Percentiles rank a stretch among this genome's conserved stretches.
phyloP scores from a whole-genome alignment of 2,888 invertebrate species.

The Glyphotaelius pellucidus region DNA sequence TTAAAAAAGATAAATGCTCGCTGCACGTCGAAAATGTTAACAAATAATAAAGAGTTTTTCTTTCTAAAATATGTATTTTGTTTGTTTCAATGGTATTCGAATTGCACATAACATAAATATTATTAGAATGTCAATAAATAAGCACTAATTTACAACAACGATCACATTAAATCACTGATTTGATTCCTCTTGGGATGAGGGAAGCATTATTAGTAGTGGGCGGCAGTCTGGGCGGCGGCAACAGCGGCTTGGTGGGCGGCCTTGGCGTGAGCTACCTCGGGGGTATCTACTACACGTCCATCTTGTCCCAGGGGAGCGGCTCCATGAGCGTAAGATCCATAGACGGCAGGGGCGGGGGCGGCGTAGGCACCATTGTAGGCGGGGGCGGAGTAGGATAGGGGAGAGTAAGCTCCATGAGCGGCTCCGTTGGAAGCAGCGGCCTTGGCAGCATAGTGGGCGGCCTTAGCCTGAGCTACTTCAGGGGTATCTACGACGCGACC shows the following conservation, averaged over 20 bases:
- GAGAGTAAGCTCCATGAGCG: conserved; percentile 64
- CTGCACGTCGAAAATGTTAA: no score
- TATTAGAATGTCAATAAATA: no score
- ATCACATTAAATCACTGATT: no score
- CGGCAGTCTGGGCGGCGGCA: conserved; percentile 59
- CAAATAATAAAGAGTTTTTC: no score
- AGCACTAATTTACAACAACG: no score
- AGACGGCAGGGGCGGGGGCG: conserved; percentile 68
- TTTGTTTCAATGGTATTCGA: no score
- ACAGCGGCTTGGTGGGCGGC: conserved; percentile 68
- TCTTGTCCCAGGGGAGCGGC: conserved; percentile 50
- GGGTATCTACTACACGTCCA: conserved; percentile 62
- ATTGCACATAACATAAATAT: no score
- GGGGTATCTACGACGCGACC: conserved; percentile 63
- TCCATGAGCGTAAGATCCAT: conserved; percentile 71
- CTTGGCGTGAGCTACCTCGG: conserved; percentile 63
- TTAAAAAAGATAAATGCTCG: no score
- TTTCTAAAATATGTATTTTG: no score
- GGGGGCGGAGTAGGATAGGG: conserved; percentile 67
- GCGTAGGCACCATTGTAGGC: conserved; percentile 69
- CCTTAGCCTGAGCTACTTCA: conserved; percentile 62
- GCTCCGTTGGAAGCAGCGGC: conserved; percentile 67
- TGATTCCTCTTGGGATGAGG: not conserved
- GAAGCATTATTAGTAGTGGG: not conserved
- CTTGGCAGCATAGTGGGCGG: conserved; percentile 68